Percentiles rank a stretch among this genome's conserved stretches.
phyloP scores from a whole-genome alignment of 1,140 invertebrate genomes.

The Lordiphosa mommai region DNA sequence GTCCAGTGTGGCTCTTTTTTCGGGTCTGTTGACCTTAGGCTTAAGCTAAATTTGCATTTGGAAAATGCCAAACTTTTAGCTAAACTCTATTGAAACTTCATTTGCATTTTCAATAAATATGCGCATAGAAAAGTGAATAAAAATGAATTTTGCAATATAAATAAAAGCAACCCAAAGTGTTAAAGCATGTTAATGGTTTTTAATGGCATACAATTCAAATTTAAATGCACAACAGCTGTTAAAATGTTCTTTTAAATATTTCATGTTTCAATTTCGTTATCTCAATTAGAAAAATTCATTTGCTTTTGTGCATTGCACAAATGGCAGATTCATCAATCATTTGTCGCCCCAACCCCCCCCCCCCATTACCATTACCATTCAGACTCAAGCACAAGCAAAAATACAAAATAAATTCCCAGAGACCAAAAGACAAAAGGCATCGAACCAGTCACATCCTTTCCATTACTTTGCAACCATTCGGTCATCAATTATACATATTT shows the following conservation, averaged over 20 bases:
- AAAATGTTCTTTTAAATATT: slow-evolving; percentile 7
- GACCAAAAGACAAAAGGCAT: slow-evolving; percentile 23
- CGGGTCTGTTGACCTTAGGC: slow-evolving; percentile 8
- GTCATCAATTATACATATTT: slow-evolving; percentile 43
- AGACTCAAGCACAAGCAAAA: slow-evolving; percentile 25
- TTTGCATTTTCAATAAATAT: background rate
- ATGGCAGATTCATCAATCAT: slow-evolving; percentile 45
- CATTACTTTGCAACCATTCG: slow-evolving; percentile 11
- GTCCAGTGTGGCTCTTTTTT: slow-evolving; percentile 15
- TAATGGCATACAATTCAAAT: slow-evolving; percentile 14
- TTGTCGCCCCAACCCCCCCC: slow-evolving; percentile 14
- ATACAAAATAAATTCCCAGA: slow-evolving; percentile 2
- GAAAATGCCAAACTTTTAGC: background rate
- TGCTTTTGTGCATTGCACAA: background rate
- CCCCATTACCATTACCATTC: slow-evolving; percentile 10
- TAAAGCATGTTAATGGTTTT: slow-evolving; percentile 34
- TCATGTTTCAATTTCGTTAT: slow-evolving; percentile 8
- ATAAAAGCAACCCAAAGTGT: slow-evolving; percentile 25
- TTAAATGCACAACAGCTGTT: slow-evolving; percentile 5
- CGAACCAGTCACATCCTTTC: slow-evolving; percentile 17
- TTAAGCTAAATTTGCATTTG: background rate
- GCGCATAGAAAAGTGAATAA: slow-evolving; percentile 11
- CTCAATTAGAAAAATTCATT: slow-evolving; percentile 13
- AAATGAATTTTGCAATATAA: background rate
- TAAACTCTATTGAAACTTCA: background rate